Evolutionary conservation across 2,797 vertebrate species (phyloP), one percentile per base, ranked within the genome.

Genomic region (Xenentodon cancila): DNA sequence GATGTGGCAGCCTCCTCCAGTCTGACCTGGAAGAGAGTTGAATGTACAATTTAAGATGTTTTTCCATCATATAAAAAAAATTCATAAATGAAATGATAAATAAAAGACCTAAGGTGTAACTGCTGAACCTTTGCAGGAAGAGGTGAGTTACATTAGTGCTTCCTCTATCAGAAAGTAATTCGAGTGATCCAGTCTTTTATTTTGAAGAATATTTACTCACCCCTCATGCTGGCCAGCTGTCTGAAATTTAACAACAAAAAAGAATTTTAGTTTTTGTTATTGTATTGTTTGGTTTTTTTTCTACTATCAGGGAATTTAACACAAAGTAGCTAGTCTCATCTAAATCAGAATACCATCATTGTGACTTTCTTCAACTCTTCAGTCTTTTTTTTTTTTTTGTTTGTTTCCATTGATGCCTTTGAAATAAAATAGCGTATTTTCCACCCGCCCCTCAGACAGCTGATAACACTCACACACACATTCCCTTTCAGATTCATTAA

Each of bases 241-340:
- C 75, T 66, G 72, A 77, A 63, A 76, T 75, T 62, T 78, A 82
- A 88, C 85, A 75, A 79, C 3, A 12, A 69, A 53, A 71, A 68
- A 80, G 46, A 53, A 45, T n/a, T n/a, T n/a, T 82, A 59, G 61
- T 79, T 86, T 75, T 78, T 68, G 65, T 64, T 50, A 16, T 89
- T 82, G 84, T n/a, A 2, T 71, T n/a, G n/a, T n/a, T n/a, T n/a
- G n/a, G n/a, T n/a, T n/a, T 81, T 85, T 84, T 80, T 87, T 92
- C 84, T 90, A 92, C 91, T 93, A 93, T 93, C 92, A 93, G 93
- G 91, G 92, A 94, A 85, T 90, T 89, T 75, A 87, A 90, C 78
- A 79, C 66, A 69, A 72, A 81, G 82, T 90, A 91, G 84, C 84
- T 86, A 77, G 84, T 78, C 70, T 76, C 68, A 72, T 82, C 57